Evolutionary conservation across 1,140 invertebrate species (phyloP).

Genomic region (Whitmania pigra): DNA sequence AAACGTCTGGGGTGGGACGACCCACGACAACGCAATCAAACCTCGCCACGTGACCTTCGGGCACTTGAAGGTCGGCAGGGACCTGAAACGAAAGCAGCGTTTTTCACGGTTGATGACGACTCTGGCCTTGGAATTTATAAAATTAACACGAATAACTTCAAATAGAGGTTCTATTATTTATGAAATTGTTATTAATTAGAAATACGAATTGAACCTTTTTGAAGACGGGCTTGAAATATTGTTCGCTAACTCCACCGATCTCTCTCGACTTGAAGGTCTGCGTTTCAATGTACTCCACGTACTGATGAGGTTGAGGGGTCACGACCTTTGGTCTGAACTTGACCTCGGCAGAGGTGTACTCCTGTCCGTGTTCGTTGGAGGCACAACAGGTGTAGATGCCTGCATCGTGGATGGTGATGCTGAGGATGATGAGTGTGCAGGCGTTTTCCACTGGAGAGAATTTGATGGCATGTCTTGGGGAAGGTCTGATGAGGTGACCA

Average conservation of each 20-base stretch:
- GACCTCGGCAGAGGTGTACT: constrained; percentile 38
- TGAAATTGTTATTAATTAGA: neutral
- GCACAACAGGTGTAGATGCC: constrained; percentile 49
- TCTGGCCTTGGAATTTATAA: too few relatives aligned
- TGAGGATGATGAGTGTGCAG: constrained; percentile 65
- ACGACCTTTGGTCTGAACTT: neutral
- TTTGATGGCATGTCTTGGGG: constrained; percentile 65
- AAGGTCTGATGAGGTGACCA: constrained; percentile 67
- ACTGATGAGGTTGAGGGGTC: neutral
- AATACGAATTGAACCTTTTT: constrained; percentile 50
- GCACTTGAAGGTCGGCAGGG: constrained; percentile 71
- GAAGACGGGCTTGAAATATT: constrained; percentile 62
- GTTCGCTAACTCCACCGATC: constrained; percentile 37
- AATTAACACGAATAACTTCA: neutral
- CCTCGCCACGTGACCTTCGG: constrained; percentile 64
- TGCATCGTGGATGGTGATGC: constrained; percentile 76
- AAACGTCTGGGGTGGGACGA: constrained; percentile 72
- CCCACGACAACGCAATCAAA: constrained; percentile 88
- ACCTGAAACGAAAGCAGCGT: constrained; percentile 37
- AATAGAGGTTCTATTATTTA: neutral
- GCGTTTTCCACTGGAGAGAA: constrained; percentile 61
- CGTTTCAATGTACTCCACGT: neutral
- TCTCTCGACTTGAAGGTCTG: constrained; percentile 7
- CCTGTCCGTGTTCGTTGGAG: constrained; percentile 38
- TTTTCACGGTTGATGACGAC: too few relatives aligned